Base-by-base conservation (phyloP, 1,140 invertebrate genomes). In the Heliconius nattereri region DNA sequence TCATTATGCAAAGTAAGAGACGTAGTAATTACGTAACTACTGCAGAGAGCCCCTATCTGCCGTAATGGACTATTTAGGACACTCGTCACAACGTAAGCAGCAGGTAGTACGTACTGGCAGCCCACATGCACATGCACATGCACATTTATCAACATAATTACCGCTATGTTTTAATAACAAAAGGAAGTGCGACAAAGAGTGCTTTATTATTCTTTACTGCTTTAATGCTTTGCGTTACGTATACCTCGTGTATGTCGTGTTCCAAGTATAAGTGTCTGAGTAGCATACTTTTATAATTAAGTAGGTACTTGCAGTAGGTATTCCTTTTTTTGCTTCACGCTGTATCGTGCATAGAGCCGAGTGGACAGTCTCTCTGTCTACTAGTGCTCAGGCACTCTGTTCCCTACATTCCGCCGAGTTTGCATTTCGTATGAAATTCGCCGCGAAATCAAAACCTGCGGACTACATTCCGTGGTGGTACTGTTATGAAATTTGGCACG, bases 1-100 rank as follows among this genome's bases (percentile, higher is more conserved):
- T 66, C 60, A 66, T 66, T 66, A 66, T 66, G 60, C 60, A 66
- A 66, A 66, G 60, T 66, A 29, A 29, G 26, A 29, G 26, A 66
- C 60, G 60, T 13, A 16, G 26, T 66, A 29, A 66, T 29, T 66
- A 66, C 60, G 26, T 26, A 16, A 66, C 60, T 29, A 13, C 60
- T 66, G 60, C 2, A 66, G 23, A 66, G 26, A 19, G 13, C 60
- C 60, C 60, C 60, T 66, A 66, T 66, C 60, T 66, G 23, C 60
- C 26, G 60, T 66, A 66, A 66, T 66, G 60, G 23, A 66, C 60
- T 66, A 66, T 66, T 66, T 66, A 66, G 2, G 23, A 29, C 60
- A 66, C 9, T 66, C 13, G 60, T 66, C 3, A 13, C 23, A 13
- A 29, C 11, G 9, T 29, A 60, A 60, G 40, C 40, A 16, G 40